phyloP scores from a whole-genome alignment of 2,113 vertebrate genomes.

The Aspidoscelis tigris region DNA sequence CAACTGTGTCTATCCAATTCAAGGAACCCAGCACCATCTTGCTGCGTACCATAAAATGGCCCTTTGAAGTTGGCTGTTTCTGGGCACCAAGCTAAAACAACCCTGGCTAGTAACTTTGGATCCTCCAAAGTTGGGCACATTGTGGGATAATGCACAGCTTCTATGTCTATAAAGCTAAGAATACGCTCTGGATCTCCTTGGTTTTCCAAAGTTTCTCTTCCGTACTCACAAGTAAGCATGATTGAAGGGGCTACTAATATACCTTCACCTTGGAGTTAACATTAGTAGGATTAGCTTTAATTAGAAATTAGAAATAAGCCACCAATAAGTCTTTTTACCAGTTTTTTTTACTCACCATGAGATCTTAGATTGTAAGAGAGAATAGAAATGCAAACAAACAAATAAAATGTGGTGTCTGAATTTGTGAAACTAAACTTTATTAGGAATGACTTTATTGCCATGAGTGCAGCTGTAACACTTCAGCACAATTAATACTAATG shows the following conservation, averaged over 20 bases:
- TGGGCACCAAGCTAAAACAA: no score
- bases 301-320: background rate
- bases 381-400: no score
- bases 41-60: no score
- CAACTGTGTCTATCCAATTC: no score
- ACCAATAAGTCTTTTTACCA: background rate
- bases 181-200: background rate
- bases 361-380: no score
- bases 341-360: no score
- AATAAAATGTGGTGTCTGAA: background rate
- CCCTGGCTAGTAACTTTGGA: no score
- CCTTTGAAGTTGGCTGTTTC: no score
- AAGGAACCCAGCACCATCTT: no score
- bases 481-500: background rate
- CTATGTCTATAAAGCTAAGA: background rate
- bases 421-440: background rate
- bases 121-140: no score
- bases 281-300: background rate
- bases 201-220: no score
- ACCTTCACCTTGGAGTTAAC: background rate
- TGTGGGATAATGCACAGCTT: no score
- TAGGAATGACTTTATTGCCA: background rate
- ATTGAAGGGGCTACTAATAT: background rate
- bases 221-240: background rate
- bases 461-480: background rate